phyloP scores from a whole-genome alignment of 2,797 vertebrate species.

The Heterohyrax brucei region DNA sequence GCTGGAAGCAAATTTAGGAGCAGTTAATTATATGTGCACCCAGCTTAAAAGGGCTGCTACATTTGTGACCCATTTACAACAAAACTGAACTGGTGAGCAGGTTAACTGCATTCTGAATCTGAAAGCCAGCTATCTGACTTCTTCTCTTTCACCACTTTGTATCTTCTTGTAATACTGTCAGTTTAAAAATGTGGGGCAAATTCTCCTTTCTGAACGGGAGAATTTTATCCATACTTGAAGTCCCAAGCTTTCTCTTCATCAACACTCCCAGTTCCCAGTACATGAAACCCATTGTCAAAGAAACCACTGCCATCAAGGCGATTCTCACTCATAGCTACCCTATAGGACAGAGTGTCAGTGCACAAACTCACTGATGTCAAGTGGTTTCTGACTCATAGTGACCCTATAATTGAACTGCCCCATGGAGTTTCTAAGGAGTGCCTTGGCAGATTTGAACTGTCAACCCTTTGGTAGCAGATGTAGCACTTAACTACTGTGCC shows the following conservation, averaged over 20 bases:
- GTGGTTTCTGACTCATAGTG: too few relatives aligned
- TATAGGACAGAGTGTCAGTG: too few relatives aligned
- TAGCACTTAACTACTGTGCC: too few relatives aligned
- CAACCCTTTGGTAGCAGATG: too few relatives aligned
- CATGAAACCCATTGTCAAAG: too few relatives aligned
- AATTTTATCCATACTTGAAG: neutral
- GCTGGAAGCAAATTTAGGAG: neutral
- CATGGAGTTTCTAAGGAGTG: too few relatives aligned
- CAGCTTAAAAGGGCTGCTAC: neutral
- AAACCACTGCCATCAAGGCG: too few relatives aligned
- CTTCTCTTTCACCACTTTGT: neutral
- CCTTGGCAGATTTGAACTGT: too few relatives aligned
- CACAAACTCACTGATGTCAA: too few relatives aligned
- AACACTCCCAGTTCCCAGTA: neutral
- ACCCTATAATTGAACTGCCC: too few relatives aligned
- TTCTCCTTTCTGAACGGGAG: neutral
- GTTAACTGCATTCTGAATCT: neutral
- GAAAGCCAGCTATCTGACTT: neutral
- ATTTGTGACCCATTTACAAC: neutral
- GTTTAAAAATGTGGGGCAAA: neutral
- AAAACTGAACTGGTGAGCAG: neutral
- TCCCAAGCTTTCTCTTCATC: neutral
- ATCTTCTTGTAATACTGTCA: neutral
- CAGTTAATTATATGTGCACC: neutral
- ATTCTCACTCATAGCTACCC: too few relatives aligned